Conservation (phyloP, 2,888 invertebrate species). For the Mycalesis mineus region DNA sequence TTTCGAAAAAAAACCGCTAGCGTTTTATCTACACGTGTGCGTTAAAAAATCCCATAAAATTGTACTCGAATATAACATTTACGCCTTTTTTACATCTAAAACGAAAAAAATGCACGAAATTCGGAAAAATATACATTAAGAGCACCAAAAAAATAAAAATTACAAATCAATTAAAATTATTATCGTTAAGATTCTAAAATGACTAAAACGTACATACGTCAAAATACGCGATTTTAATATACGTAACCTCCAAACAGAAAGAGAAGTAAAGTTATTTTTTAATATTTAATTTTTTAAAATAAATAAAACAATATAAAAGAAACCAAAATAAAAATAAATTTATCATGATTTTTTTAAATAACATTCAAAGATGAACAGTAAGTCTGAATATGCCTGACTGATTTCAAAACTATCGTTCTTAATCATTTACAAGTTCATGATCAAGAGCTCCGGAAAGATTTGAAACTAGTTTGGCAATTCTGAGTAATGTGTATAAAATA, state of each 20-base stretch:
- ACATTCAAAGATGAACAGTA: too few species aligned
- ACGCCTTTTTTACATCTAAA: constrained; percentile 21
- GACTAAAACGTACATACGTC: neutral
- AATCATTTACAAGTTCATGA: too few species aligned
- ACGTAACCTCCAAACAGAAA: neutral
- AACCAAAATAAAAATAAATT: too few species aligned
- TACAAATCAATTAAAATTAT: constrained; percentile 27
- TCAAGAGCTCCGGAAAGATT: too few species aligned
- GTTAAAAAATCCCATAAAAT: constrained; percentile 31
- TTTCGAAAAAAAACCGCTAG: constrained; percentile 31
- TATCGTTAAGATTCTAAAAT: constrained; percentile 11
- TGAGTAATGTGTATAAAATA: neutral
- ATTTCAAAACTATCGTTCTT: too few species aligned
- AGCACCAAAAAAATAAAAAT: constrained; percentile 48
- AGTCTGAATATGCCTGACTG: too few species aligned
- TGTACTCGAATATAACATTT: constrained; percentile 34
- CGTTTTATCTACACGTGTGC: constrained; percentile 36
- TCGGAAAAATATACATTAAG: constrained; percentile 37
- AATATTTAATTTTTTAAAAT: too few species aligned
- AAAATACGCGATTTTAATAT: constrained; percentile 1
- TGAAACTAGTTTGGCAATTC: too few species aligned
- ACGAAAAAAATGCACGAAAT: constrained; percentile 39
- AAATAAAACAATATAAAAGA: too few species aligned
- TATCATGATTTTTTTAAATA: too few species aligned
- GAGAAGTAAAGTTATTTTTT: neutral